Conservation (phyloP, 1,140 invertebrate genomes). For the Pseudomyrmex cubaensis region DNA sequence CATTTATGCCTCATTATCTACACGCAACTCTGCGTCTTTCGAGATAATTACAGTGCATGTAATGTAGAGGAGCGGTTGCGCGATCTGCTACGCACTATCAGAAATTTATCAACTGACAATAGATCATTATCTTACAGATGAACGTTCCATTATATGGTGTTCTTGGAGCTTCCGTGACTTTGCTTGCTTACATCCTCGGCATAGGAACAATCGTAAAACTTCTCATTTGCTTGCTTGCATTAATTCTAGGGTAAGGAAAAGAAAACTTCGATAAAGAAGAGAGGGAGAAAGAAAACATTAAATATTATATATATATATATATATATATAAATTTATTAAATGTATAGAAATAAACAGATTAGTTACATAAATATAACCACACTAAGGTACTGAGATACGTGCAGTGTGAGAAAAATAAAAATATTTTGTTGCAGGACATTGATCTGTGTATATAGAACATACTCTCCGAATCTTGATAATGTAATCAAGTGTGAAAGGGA, state of each 20-base stretch:
- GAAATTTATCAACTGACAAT: constrained; percentile 8
- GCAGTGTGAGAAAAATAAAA: not conserved
- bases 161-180: constrained; percentile 79
- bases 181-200: constrained; percentile 80
- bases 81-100: not conserved
- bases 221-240: constrained; percentile 77
- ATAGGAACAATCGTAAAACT: constrained; percentile 79
- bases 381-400: too few relatives aligned
- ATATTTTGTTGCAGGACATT: constrained; percentile 76
- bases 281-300: not conserved
- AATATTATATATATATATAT: not conserved
- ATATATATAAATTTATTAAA: not conserved
- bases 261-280: not conserved
- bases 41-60: constrained; percentile 3
- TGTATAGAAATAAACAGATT: not conserved
- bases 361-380: not conserved
- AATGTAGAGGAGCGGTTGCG: not conserved
- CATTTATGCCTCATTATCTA: constrained; percentile 51
- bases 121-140: constrained; percentile 78
- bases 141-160: constrained; percentile 81
- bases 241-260: constrained; percentile 80
- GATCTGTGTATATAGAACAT: constrained; percentile 82
- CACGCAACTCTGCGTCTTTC: not conserved
- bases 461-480: constrained; percentile 79
- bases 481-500: constrained; percentile 80